phyloP scores from a whole-genome alignment of 1,140 invertebrate species.

The Chymomyza costata region DNA sequence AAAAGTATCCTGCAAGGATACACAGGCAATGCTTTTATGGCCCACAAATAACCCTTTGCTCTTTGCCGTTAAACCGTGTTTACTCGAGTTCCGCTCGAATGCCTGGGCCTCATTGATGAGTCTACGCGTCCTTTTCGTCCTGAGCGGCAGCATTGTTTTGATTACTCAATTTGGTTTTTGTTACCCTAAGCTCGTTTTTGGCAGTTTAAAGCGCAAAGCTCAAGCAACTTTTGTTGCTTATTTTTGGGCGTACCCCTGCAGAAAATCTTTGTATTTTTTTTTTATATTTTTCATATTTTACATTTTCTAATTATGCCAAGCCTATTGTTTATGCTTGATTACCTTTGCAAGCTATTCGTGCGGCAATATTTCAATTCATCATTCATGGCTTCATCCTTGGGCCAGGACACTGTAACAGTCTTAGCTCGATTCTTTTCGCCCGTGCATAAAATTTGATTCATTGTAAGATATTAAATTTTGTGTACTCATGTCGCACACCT shows the following conservation, averaged over 20 bases:
- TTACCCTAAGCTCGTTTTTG: background rate
- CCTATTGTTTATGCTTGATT: constrained; percentile 51
- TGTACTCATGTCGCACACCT: background rate
- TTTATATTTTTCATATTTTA: background rate
- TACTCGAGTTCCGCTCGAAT: too few relatives aligned
- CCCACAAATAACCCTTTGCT: background rate
- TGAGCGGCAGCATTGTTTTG: constrained; percentile 4
- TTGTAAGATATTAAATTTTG: constrained; percentile 50
- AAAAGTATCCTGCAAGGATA: background rate
- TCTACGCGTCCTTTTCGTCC: too few relatives aligned
- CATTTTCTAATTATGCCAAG: background rate
- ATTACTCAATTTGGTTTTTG: constrained; percentile 16
- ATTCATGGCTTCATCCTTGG: constrained; percentile 39
- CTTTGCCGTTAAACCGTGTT: background rate
- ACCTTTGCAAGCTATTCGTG: constrained; percentile 58
- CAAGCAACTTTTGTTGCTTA: constrained; percentile 30
- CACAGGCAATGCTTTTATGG: background rate
- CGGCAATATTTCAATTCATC: constrained; percentile 69
- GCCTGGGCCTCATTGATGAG: too few relatives aligned
- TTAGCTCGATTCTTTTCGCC: too few relatives aligned
- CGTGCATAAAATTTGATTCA: too few relatives aligned
- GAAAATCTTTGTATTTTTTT: background rate
- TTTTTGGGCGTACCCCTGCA: too few relatives aligned
- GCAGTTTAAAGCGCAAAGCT: constrained; percentile 44
- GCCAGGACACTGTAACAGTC: too few relatives aligned